Evolutionary conservation across 2,113 vertebrate species (phyloP), one percentile per base, ranked within the genome.

Genomic region (Solea solea): DNA sequence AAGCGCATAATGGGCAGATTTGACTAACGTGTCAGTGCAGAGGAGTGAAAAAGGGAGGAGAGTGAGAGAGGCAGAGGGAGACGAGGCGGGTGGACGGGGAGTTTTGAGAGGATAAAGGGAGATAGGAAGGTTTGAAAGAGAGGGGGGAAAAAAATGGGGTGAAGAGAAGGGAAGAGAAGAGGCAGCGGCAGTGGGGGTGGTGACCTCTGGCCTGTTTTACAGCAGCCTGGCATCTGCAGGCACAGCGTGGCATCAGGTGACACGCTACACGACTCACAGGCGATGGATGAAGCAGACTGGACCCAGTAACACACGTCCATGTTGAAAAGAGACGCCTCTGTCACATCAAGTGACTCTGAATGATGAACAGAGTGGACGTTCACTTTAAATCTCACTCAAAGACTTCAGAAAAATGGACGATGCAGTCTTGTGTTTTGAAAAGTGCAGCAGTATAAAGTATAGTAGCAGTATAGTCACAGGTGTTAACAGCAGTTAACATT

Each of bases 1-100:
- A 75, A 90, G 88, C 83, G 48, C 63, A 82, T 91, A 90, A 92
- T 88, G 84, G 88, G 72, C 84, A 85, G 85, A 89, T 86, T 85
- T 85, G 80, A 86, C 77, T 82, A 89, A 86, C 74, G 48, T 87
- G 84, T 83, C 78, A 64, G 86, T 84, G 87, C 72, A 83, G 84
- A 81, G 56, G 48, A 85, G 76, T 76, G 81, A 82, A 86, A 87
- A 87, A 76, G 61, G 68, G 40, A 68, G 69, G 75, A 52, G 48
- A 66, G 64, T 2, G 25, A 52, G 75, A 56, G 69, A 34, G 63
- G 42, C 62, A 27, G 55, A 45, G n/a, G 12, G 34, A 21, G 21
- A 21, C 21, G 21, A 21, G 21, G 21, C 21, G 50, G 56, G 40
- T 50, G 27, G 25, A 41, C 0, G 27, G 53, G 53, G 63, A 50